Base-by-base conservation (phyloP, 2,888 invertebrate genomes). In the Lottia gigantea region DNA sequence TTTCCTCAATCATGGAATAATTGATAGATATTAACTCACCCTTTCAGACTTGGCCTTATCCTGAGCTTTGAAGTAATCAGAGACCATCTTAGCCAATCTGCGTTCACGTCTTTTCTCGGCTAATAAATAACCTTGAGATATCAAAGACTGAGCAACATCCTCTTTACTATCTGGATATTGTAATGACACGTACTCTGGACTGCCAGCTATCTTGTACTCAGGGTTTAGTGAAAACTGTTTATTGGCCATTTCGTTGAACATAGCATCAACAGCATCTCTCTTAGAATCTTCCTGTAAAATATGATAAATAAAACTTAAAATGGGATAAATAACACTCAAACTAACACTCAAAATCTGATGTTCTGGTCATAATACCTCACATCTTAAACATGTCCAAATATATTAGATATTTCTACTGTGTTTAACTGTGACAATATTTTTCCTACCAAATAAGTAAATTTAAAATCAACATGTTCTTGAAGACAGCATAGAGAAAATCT, bases 21-120 rank as follows among this genome's bases (percentile, higher is more conserved):
- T 6, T 40, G 1, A 40, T 1, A 40, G 40, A 40, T 62, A 8
- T 2, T 46, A 8, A 79, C 88, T 76, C 80, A 89, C 89, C 83
- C 90, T 85, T 80, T 93, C 92, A 84, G 92, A 93, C 90, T 95
- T 94, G 26, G 98, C 98, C 78, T 92, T 91, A 76, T 95, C 93
- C 89, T 97, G 95, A 63, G 96, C 95, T 71, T 92, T 92, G 86
- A 92, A 92, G 90, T 97, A 98, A 83, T 95, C 95, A 62, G 91
- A 90, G 73, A 94, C 87, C 92, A 93, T 83, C 66, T 90, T 92
- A 74, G 93, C 92, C 77, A 97, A 92, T 80, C 95, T 92, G 77
- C 92, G 93, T 85, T 97, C 97, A 79, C 94, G 93, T 76, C 93
- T 90, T 26, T 73, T 76, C 71, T 97, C 96, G 78, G 94, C 93